These are phyloP conservation scores for Hassar affinis DNA, from an alignment of 2,113 vertebrate genomes.

Conservation along the genomic window DNA sequence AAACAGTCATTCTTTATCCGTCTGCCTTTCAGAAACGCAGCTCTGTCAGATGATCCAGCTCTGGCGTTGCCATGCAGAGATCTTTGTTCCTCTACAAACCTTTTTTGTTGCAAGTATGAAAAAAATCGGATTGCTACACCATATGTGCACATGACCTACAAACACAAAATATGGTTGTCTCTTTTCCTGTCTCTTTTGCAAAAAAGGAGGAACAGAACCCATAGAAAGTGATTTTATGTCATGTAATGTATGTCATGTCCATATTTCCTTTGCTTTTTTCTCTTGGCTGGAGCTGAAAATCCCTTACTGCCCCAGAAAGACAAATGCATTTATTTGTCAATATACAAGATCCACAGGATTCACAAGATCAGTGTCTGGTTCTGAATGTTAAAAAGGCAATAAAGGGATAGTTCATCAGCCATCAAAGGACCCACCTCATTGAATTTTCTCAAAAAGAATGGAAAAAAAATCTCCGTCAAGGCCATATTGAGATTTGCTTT, in stretches of 20 bases:
- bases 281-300: slow-evolving; percentile 67
- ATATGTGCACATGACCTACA: slow-evolving; percentile 43
- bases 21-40: slow-evolving; percentile 55
- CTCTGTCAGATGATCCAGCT: slow-evolving; percentile 51
- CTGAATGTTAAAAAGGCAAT: slow-evolving; percentile 73
- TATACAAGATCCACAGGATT: slow-evolving; percentile 56
- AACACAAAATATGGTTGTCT: neutral
- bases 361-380: slow-evolving; percentile 69
- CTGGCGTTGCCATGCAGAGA: slow-evolving; percentile 63
- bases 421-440: slow-evolving; percentile 71
- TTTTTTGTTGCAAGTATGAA: slow-evolving; percentile 67
- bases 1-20: slow-evolving; percentile 67
- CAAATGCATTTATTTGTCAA: slow-evolving; percentile 80
- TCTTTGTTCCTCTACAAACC: slow-evolving; percentile 69
- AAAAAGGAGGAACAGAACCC: slow-evolving; percentile 59
- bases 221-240: slow-evolving; percentile 63
- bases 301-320: slow-evolving; percentile 66
- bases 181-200: slow-evolving; percentile 32
- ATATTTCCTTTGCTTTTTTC: slow-evolving; percentile 50
- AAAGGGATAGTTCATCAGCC: slow-evolving; percentile 64
- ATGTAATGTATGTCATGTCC: slow-evolving; percentile 44
- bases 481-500: slow-evolving; percentile 80
- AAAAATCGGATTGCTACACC: slow-evolving; percentile 66
- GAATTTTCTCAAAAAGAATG: slow-evolving; percentile 63
- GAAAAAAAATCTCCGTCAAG: slow-evolving; percentile 68